Percentiles rank a stretch among this genome's conserved stretches.
Evolutionary conservation across 2,113 vertebrate species (phyloP).

Genomic region (Narcine bancroftii): DNA sequence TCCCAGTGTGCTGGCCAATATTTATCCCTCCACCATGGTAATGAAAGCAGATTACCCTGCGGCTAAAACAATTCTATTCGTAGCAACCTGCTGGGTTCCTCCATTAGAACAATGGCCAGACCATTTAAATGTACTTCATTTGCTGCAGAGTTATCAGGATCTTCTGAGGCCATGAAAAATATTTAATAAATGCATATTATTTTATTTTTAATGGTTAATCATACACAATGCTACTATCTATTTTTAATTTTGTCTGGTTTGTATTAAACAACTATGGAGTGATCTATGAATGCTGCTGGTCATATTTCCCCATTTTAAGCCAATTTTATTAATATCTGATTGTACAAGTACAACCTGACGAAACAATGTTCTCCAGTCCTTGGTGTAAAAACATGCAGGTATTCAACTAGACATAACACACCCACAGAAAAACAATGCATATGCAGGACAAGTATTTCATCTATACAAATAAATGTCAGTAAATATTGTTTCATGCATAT

Average conservation of each 20-base stretch:
- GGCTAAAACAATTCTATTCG: not conserved
- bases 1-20: not conserved
- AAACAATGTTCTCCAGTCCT: too few relatives aligned
- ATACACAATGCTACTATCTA: too few relatives aligned
- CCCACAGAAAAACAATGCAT: too few relatives aligned
- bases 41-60: not conserved
- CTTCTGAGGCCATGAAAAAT: not conserved
- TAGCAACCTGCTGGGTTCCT: not conserved
- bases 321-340: too few relatives aligned
- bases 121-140: not conserved
- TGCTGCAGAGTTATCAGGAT: not conserved
- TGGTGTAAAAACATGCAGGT: too few relatives aligned
- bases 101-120: not conserved
- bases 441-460: too few relatives aligned
- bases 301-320: not conserved
- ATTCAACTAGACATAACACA: too few relatives aligned
- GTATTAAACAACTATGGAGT: not conserved
- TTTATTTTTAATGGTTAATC: not conserved
- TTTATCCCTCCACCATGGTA: not conserved
- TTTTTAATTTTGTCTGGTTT: not conserved
- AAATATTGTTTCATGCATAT: too few relatives aligned
- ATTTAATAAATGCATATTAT: not conserved
- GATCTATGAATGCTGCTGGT: not conserved
- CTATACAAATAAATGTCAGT: too few relatives aligned
- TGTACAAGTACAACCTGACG: too few relatives aligned